phyloP scores from a whole-genome alignment of 2,888 invertebrate genomes.

The Lacanobia oleracea region DNA sequence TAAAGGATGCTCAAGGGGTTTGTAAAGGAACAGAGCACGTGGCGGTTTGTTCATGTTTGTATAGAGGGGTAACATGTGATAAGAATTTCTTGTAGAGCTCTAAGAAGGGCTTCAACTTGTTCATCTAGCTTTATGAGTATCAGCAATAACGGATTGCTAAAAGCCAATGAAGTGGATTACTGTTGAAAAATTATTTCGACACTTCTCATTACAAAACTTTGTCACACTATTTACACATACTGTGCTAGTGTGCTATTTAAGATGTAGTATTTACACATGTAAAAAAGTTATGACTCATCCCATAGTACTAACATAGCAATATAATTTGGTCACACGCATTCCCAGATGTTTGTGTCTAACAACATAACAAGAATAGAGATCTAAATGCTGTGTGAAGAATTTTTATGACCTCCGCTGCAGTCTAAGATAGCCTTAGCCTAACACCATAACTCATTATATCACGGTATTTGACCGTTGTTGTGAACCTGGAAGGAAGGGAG shows the following conservation, averaged over 20 bases:
- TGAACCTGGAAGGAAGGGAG: background rate
- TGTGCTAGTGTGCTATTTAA: background rate
- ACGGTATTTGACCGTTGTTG: background rate
- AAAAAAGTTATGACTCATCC: conserved; percentile 40
- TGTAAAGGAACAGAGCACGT: conserved; percentile 40
- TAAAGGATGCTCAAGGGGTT: conserved; percentile 5
- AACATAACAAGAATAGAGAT: conserved; percentile 42
- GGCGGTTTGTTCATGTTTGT: conserved; percentile 3
- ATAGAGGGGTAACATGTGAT: background rate
- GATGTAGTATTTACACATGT: conserved; percentile 24
- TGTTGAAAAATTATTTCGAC: background rate
- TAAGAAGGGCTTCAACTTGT: conserved; percentile 6
- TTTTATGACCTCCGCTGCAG: conserved; percentile 59
- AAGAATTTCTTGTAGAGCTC: background rate
- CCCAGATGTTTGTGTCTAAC: conserved; percentile 52
- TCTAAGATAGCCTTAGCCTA: conserved; percentile 13
- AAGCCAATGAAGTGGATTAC: background rate
- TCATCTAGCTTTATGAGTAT: background rate
- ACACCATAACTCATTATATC: background rate
- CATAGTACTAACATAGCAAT: conserved; percentile 27
- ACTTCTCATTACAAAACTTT: background rate
- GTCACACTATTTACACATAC: background rate
- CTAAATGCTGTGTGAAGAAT: conserved; percentile 65
- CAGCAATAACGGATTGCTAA: background rate
- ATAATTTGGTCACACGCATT: conserved; percentile 60